Base-by-base conservation (phyloP, 1,140 invertebrate genomes). In the Lethocerus indicus region DNA sequence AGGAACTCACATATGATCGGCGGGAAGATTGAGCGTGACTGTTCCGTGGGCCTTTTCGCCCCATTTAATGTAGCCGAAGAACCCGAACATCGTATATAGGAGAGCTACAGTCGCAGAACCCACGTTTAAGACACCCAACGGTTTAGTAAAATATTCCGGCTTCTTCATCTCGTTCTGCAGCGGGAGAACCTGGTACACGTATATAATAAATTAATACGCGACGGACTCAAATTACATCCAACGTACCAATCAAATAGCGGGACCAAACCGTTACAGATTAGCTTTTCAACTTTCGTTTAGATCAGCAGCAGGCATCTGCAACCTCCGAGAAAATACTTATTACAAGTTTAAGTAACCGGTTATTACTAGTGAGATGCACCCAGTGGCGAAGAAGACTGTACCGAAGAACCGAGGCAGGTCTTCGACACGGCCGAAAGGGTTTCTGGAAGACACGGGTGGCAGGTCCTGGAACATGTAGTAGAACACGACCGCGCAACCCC, bases 151-250 rank as follows among this genome's bases (percentile, higher is more conserved):
- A 9, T 35, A 16, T 28, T 47, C 32, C 2, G 26, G 26, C 36
- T 29, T 47, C 20, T 20, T 18, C 45, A 47, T 47, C 45, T 47
- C 45, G 45, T 25, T 47, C 24, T 47, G 45, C 12, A 47, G 20
- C 21, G 45, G 45, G 20, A 47, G 16, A 25, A 47, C 45, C 45
- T 47, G 16, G 16, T 21, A 44, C 21, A 24, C 5, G 26, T 13
- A 24, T 5, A 24, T 14, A 12, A 7, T 5, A 44, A 24, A 44
- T 40, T 7, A 5, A 40, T 32, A 32, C 7, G 7, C 7, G 7
- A 9, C 7, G 7, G 7, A 32, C n/a, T 32, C 7, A 9, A 9
- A 32, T 32, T 9, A 9, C n/a, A 32, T 32, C n/a, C n/a, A n/a
- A 32, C 7, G 29, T 32, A 32, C 7, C n/a, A 32, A 9, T 32